phyloP scores from a whole-genome alignment of 2,113 vertebrate genomes.

The Piprites chloris region DNA sequence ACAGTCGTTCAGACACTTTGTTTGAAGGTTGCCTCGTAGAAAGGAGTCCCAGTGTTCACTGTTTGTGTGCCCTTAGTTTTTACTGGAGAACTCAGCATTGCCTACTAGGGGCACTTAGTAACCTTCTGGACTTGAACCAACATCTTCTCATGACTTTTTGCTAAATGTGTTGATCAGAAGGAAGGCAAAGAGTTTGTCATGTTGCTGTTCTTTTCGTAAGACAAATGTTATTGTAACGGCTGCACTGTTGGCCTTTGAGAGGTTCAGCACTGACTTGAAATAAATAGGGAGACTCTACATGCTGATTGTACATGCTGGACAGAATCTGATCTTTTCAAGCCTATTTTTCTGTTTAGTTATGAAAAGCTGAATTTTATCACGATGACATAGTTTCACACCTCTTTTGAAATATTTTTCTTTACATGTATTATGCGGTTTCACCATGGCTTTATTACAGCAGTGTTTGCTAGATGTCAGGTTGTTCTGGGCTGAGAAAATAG shows the following conservation, averaged over 20 bases:
- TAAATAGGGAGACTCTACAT: neutral
- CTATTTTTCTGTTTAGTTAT: neutral
- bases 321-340: neutral
- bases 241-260: neutral
- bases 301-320: neutral
- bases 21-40: slow-evolving; percentile 39
- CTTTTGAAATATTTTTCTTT: slow-evolving; percentile 43
- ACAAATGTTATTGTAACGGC: neutral
- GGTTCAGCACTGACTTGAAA: neutral
- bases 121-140: neutral
- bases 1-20: slow-evolving; percentile 43
- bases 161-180: neutral
- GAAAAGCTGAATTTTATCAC: neutral
- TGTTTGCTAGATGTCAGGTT: neutral
- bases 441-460: neutral
- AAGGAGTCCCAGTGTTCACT: neutral
- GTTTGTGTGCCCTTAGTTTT: neutral
- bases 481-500: neutral
- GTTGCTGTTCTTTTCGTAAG: neutral
- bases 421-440: neutral
- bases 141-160: neutral
- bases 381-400: slow-evolving; percentile 19
- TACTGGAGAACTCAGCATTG: neutral
- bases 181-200: neutral
- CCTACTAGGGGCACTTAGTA: neutral